These are phyloP conservation scores for Coreius guichenoti DNA, from an alignment of 2,797 vertebrate species.

Conservation along the genomic window DNA sequence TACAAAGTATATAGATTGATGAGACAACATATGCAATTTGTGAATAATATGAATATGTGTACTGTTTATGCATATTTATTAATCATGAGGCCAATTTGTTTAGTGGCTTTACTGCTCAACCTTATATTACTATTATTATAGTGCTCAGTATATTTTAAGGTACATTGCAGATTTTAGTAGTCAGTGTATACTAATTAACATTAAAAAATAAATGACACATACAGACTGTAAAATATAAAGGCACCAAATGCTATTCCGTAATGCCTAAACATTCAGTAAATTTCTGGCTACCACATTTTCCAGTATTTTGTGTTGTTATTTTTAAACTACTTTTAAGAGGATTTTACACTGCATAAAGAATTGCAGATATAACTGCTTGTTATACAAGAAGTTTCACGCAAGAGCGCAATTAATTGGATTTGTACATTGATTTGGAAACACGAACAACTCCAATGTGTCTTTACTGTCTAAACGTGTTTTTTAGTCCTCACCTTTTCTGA, in stretches of 20 bases:
- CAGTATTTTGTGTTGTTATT: not conserved
- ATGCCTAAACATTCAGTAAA: not conserved
- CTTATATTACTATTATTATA: not conserved
- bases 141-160: not conserved
- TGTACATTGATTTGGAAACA: not conserved
- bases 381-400: constrained; percentile 11
- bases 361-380: not conserved
- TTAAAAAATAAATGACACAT: not conserved
- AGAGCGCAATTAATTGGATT: not conserved
- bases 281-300: not conserved
- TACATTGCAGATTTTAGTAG: not conserved
- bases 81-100: not conserved
- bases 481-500: constrained; percentile 62
- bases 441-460: not conserved
- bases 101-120: not conserved
- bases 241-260: not conserved
- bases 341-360: not conserved
- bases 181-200: not conserved
- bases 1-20: not conserved
- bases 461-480: not conserved
- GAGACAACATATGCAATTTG: not conserved
- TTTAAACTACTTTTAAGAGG: not conserved
- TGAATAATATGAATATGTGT: not conserved
- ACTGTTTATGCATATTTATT: constrained; percentile 9
- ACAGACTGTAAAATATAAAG: constrained; percentile 1